Evolutionary conservation across 2,888 invertebrate genomes (phyloP).

Genomic region (Macaria notata): DNA sequence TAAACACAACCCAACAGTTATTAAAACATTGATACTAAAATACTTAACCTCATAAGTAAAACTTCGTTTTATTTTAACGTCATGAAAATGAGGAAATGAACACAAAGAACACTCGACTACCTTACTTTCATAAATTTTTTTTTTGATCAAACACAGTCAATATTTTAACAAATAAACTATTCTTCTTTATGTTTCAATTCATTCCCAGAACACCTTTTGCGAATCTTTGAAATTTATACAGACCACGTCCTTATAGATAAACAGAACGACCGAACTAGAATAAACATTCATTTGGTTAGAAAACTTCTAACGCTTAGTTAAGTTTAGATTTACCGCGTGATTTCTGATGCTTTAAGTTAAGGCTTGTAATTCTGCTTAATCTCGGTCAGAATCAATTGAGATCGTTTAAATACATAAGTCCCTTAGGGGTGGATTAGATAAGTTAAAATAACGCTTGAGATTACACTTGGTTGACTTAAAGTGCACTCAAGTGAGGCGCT

Average conservation of each 20-base stretch:
- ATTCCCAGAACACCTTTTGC: constrained; percentile 15
- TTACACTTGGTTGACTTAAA: constrained; percentile 3
- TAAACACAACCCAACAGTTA: too few species aligned
- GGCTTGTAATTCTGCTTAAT: constrained; percentile 5
- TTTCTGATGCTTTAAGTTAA: background rate
- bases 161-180: too few species aligned
- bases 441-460: constrained; percentile 8
- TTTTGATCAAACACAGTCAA: too few species aligned
- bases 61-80: too few species aligned
- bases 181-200: too few species aligned
- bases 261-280: constrained; percentile 24
- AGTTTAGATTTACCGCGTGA: constrained; percentile 11
- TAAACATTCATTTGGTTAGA: constrained; percentile 18
- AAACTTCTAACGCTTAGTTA: constrained; percentile 4
- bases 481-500: constrained; percentile 1
- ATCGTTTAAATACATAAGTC: constrained; percentile 5
- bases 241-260: constrained; percentile 23
- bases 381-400: constrained; percentile 15
- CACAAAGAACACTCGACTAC: too few species aligned
- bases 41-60: too few species aligned
- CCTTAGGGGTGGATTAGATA: background rate
- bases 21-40: too few species aligned
- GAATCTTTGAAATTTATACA: constrained; percentile 22
- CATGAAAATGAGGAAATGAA: too few species aligned
- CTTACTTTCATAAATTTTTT: too few species aligned